Evolutionary conservation across 2,888 invertebrate genomes (phyloP), one percentile per base, ranked within the genome.

Genomic region (Dicranocentrus wangi): DNA sequence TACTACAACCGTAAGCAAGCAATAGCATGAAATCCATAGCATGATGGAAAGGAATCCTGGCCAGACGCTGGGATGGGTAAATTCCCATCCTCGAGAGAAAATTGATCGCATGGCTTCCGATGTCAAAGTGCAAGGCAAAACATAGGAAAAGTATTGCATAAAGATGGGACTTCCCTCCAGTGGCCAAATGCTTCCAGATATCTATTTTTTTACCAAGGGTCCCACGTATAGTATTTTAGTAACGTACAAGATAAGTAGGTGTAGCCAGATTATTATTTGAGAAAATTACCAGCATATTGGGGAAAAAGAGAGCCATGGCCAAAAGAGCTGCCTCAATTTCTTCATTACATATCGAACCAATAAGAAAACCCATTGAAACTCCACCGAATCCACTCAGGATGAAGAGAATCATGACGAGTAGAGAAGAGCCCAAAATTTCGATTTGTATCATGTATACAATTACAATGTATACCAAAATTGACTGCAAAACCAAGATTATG

Each of bases 401-500:
- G 1, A 96, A 95, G 39, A 97, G 90, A 85, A 95, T 90, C 83
- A 97, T 91, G 21, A 97, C 96, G 90, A 93, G 93, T 70, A 93
- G 90, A 65, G 97, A 92, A 73, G 95, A 94, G 15, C 97, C 97
- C 87, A 95, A 93, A 88, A 95, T 94, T 88, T 96, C 94, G 71
- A 97, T 95, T 0, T 94, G 93, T n/a, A n/a, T n/a, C n/a, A n/a
- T n/a, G n/a, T n/a, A n/a, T n/a, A n/a, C 47, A 87, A 96, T 96
- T 2, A 95, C 95, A 90, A 97, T 95, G 86, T 98, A 92, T 82
- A 97, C 95, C 39, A 97, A 90, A 0, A 94, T 93, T 0, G 96
- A 96, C 91, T 98, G 97, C 0, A 96, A 96, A 86, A 94, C 93
- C 94, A 98, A 95, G 23, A 97, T 95, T 82, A 97, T 93, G 89